Evolutionary conservation across 2,113 vertebrate species (phyloP).

Genomic region (Xerus inauris): DNA sequence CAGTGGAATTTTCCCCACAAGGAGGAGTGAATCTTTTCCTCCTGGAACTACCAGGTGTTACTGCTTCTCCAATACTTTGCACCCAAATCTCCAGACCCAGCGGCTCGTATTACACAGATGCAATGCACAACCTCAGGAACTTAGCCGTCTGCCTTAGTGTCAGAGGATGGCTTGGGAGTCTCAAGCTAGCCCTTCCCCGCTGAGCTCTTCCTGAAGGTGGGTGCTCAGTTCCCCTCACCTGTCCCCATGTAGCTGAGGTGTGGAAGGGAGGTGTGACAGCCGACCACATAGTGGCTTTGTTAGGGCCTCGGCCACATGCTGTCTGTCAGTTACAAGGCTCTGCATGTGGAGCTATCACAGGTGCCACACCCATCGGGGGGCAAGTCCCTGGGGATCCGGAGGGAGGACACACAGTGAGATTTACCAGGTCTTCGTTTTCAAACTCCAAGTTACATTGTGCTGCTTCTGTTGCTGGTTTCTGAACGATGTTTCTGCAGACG

Average conservation of each 20-base stretch:
- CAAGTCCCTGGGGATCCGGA: neutral
- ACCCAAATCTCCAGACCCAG: neutral
- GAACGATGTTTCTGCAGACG: constrained; percentile 94
- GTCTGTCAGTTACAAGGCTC: neutral
- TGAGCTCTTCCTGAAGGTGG: neutral
- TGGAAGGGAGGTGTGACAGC: too few relatives aligned
- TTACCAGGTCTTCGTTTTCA: constrained; percentile 95
- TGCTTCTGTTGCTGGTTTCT: constrained; percentile 91
- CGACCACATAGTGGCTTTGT: fast-evolving
- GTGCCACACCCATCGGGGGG: neutral
- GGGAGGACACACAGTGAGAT: constrained; percentile 40
- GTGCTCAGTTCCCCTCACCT: neutral
- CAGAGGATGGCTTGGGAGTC: neutral
- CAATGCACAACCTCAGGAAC: neutral
- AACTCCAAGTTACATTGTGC: constrained; percentile 94
- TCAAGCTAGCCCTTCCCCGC: neutral
- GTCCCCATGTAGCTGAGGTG: neutral
- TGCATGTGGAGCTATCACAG: neutral
- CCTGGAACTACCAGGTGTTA: neutral
- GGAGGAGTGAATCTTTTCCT: neutral
- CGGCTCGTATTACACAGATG: fast-evolving
- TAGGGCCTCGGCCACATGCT: neutral
- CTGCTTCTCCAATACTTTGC: neutral
- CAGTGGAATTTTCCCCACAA: neutral
- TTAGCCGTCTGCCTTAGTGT: neutral